Base-by-base conservation (phyloP, 2,797 vertebrate species). In the Lagorchestes hirsutus region DNA sequence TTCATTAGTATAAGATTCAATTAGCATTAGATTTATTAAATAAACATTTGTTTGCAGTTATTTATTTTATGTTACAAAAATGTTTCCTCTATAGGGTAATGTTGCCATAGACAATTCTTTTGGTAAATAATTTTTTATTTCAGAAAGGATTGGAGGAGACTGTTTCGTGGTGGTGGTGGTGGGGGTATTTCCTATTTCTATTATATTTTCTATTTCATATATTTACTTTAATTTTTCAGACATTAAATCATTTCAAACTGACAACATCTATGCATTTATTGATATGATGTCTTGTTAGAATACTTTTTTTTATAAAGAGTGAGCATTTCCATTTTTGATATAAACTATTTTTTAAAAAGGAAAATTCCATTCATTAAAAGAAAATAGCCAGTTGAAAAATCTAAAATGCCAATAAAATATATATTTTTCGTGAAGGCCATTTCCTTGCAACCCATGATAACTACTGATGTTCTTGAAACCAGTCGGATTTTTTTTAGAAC, bases 221-320 rank as follows among this genome's bases (percentile, higher is more conserved):
- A 90, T 34, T 93, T 90, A 96, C 92, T 97, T 97, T 98, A 97
- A 95, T 40, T 97, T 97, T 91, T 91, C 97, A 96, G 56, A 97
- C 97, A 97, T 97, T 96, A 97, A 98, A 82, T 46, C 97, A 97
- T 96, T 94, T 95, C 94, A 97, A 96, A 95, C 57, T 97, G 97
- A 97, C 96, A 82, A 82, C 22, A 67, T 67, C 16, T 67, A 82
- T 82, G 5, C 24, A 82, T 40, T 82, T 82, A 46, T 82, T 46
- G 16, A 46, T 24, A 31, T 82, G 6, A 82, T 24, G 34, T 5
- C 13, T 74, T 82, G n/a, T 82, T 82, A 46, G 12, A 3, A 46
- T 24, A 82, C 5, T 82, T 1, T 0, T 46, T 82, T 82, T 74
- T n/a, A 6, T 16, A 24, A 8, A 24, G n/a, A 82, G 0, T 82